Base-by-base conservation (phyloP, 2,797 vertebrate genomes). In the Danio choprae region DNA sequence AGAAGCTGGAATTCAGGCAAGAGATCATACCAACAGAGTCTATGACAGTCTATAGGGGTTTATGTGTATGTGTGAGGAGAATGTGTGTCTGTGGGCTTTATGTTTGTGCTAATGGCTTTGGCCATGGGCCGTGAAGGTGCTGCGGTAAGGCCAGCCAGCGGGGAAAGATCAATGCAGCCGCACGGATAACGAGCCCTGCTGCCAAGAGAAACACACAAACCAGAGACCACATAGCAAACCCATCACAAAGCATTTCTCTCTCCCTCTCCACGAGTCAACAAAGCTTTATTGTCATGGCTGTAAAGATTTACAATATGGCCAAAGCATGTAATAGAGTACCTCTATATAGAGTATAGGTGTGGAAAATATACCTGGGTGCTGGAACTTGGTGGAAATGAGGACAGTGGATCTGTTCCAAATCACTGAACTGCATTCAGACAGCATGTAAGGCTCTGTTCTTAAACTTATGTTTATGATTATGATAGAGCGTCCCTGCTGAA, bases 141-240 rank as follows among this genome's bases (percentile, higher is more conserved):
- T 67, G 77, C 72, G 67, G 74, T 59, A 82, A 75, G 80, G 67
- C 73, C 53, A 53, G 68, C 48, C 82, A 69, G 73, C 29, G 29
- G 77, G 79, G 58, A 64, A 50, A 82, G 82, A 86, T 86, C 80
- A 86, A 77, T 84, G 73, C 77, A 78, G 77, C 62, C 70, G 53
- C 64, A 73, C 50, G 53, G 72, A 81, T 86, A 86, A 84, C 68
- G 36, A 84, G 80, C 80, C 53, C 58, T 65, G 58, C 83, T 84
- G 76, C 81, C 73, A 82, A 79, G 75, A 69, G 44, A 64, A 74
- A 60, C 70, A 72, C 44, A 71, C 77, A 77, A 63, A 65, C 51
- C 72, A 18, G 68, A 67, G 29, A 81, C 38, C 56, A 73, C 69
- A 76, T 43, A 46, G 70, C 78, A 80, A 71, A 80, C 7, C 60